Evolutionary conservation across 2,888 invertebrate species (phyloP), one percentile per base, ranked within the genome.

Genomic region (Camptogramma bilineatum): DNA sequence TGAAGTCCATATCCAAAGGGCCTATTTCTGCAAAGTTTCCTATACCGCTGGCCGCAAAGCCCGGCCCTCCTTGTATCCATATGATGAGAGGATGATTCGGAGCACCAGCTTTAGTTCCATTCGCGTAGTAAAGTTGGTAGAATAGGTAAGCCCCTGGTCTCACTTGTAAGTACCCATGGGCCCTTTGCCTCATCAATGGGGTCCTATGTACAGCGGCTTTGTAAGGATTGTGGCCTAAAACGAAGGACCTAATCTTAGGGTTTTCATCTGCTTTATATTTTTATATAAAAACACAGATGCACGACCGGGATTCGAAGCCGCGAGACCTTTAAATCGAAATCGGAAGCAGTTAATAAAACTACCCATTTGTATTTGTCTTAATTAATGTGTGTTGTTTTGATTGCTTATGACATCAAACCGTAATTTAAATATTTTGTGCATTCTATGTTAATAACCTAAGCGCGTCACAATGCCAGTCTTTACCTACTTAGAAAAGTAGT

Each of bases 51-150:
- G 96, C 96, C 0, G 97, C 96, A n/a, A 95, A 95, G 0, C 95
- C 98, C 0, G 98, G 98, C 0, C 98, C 98, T 21, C 98, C 98
- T 94, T 98, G 96, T 18, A 98, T 93, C 98, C 98, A 98, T 78
- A 98, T 95, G 48, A 97, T 92, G 7, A 98, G 84, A 0, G 98
- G 98, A 61, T 91, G 91, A 24, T 92, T 91, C 10, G 95, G 31
- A 87, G 94, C 83, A 4, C 91, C 93, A 2, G 80, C 68, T 0
- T 94, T 94, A 53, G 94, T 93, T 0, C 95, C 95, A 17, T 95
- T 95, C 17, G 96, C 96, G 76, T 96, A 96, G 81, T 96, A 97
- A n/a, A 98, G 90, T 97, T 97, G 98, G 94, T 97, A 98, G 85
- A 98, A 98, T 91, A 97, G 95, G 73, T 96, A 95, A 0, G 97